A percentile compares a stretch with the other conserved stretches of the same genome.
Evolutionary conservation across 2,113 vertebrate genomes (phyloP).

Genomic region (Archilochus colubris): DNA sequence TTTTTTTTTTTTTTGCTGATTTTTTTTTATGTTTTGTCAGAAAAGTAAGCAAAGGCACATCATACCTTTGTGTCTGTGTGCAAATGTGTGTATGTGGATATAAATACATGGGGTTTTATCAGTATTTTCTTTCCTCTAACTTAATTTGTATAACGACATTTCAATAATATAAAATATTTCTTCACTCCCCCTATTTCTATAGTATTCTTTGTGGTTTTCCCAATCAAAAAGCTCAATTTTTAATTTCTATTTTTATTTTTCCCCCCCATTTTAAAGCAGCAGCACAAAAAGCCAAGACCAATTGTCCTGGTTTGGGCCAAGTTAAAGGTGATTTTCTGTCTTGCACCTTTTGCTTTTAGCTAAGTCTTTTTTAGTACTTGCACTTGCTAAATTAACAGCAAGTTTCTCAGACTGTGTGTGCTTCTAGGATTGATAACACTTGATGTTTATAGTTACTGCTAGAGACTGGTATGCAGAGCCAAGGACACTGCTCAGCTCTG

Average conservation of each 20-base stretch:
- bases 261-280: not conserved
- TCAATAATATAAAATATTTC: not conserved
- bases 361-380: no score
- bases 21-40: not conserved
- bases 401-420: no score
- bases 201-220: not conserved
- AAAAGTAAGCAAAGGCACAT: not conserved
- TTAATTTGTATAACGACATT: not conserved
- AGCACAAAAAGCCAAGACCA: not conserved
- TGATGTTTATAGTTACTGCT: no score
- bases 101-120: not conserved
- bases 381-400: no score
- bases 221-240: not conserved
- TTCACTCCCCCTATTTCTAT: not conserved
- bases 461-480: no score
- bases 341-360: no score
- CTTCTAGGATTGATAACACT: no score
- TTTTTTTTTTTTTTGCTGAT: not conserved
- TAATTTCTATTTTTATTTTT: not conserved
- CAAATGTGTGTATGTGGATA: not conserved
- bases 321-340: no score
- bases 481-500: no score
- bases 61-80: not conserved
- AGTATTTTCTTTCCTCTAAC: not conserved
- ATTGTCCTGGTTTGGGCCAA: no score